A percentile compares a stretch with the other conserved stretches of the same genome.
Evolutionary conservation across 2,113 vertebrate species (phyloP).

Genomic region (Xyliphius kryptos): DNA sequence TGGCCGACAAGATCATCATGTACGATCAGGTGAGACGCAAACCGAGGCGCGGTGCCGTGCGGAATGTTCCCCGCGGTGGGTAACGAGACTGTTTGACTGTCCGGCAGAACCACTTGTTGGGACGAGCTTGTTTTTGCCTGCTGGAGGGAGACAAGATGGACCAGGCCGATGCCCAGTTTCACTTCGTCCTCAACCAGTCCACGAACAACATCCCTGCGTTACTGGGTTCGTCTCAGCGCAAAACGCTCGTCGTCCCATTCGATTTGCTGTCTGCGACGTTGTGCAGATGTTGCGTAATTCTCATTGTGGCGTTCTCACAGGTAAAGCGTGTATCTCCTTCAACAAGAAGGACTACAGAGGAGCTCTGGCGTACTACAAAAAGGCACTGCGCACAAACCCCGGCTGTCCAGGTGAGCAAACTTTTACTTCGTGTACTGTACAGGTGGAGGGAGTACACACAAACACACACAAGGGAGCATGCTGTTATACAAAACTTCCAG

Average conservation of each 20-base stretch:
- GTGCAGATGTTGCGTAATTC: too few relatives aligned
- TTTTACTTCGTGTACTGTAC: background rate
- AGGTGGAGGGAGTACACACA: background rate
- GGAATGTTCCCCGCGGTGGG: background rate
- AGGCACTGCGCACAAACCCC: slow-evolving; percentile 93
- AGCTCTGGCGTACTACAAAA: slow-evolving; percentile 96
- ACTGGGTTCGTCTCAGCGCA: slow-evolving; percentile 83
- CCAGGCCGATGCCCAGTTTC: slow-evolving; percentile 96
- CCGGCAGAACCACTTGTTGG: slow-evolving; percentile 94
- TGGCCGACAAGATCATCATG: slow-evolving; percentile 99
- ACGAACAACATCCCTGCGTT: slow-evolving; percentile 98
- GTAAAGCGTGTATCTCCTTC: slow-evolving; percentile 98
- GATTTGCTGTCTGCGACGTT: too few relatives aligned
- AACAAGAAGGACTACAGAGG: slow-evolving; percentile 99
- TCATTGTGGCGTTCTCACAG: slow-evolving; percentile 63
- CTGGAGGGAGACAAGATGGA: slow-evolving; percentile 99
- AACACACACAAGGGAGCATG: background rate
- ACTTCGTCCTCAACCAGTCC: slow-evolving; percentile 97
- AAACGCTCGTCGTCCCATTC: too few relatives aligned
- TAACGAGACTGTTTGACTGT: slow-evolving; percentile 32
- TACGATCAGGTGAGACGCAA: slow-evolving; percentile 84
- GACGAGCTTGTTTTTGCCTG: slow-evolving; percentile 97
- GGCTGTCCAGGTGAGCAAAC: slow-evolving; percentile 84
- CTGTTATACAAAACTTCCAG: too few relatives aligned
- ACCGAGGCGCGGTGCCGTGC: too few relatives aligned